These are phyloP conservation scores for Scophthalmus maximus DNA, from an alignment of 2,113 vertebrate genomes.

Conservation along the genomic window DNA sequence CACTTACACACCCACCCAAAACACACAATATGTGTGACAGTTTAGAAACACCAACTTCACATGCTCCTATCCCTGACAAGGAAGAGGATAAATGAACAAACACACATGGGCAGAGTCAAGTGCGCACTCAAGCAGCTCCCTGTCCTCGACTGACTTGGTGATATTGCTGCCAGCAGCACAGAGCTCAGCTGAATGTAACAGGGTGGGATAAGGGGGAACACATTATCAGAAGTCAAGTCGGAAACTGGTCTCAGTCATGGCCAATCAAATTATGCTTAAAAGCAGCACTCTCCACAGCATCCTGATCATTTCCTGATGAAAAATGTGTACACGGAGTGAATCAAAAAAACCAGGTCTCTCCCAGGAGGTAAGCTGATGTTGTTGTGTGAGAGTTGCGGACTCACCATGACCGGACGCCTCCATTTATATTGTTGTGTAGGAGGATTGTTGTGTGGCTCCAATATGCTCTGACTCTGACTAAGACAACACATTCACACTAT, in stretches of 20 bases:
- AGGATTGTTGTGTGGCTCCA: constrained; percentile 15
- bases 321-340: neutral
- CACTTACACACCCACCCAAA: constrained; percentile 3
- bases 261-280: constrained; percentile 11
- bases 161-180: constrained; percentile 23
- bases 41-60: constrained; percentile 1
- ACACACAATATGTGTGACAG: neutral
- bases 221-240: constrained; percentile 7
- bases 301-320: constrained; percentile 6
- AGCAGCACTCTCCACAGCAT: constrained; percentile 4
- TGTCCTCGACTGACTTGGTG: constrained; percentile 26
- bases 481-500: constrained; percentile 1
- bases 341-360: constrained; percentile 21
- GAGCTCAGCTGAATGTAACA: neutral
- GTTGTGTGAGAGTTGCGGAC: constrained; percentile 20
- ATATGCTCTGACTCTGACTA: constrained; percentile 6
- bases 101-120: neutral
- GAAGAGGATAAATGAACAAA: constrained; percentile 22
- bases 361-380: constrained; percentile 6
- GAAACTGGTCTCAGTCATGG: constrained; percentile 26
- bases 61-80: neutral
- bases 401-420: constrained; percentile 6
- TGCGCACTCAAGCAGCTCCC: constrained; percentile 5
- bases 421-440: constrained; percentile 19
- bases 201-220: constrained; percentile 16